Base-by-base conservation (phyloP, 2,113 vertebrate species). In the Mastomys natalensis region DNA sequence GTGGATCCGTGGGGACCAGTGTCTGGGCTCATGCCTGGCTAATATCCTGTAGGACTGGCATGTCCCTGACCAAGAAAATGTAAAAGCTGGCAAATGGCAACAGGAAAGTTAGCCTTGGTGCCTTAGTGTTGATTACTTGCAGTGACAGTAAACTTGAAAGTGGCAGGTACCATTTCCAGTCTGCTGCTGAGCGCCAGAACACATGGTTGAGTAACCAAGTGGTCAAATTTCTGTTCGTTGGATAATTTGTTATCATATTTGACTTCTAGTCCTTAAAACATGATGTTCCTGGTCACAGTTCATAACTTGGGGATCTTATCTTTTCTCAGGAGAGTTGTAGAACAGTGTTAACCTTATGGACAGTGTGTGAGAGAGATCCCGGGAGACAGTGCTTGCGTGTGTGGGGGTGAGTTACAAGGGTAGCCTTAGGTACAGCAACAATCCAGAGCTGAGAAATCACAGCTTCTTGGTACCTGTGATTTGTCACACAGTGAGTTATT, bases 401-500 rank as follows among this genome's bases (percentile, higher is more conserved):
- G 24, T 48, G 40, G 11, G 24, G 3, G 4, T 45, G 34, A 16
- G 34, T 74, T 89, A 29, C 21, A 45, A 60, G 64, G 58, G 22
- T 6, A 31, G 37, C 48, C 72, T 40, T 53, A 64, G 17, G 3
- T 43, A 29, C 29, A 91, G 55, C 10, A 80, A 1, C 85, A 77
- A 66, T 34, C 34, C 84, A 93, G 40, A 70, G 62, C n/a, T 26
- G 7, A 62, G 81, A 77, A 77, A 24, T 24, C 26, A 12, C 7
- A 60, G 43, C 48, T 82, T 73, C 34, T 88, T 85, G 88, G 70
- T 74, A 88, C 34, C 51, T 62, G 17, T 31, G 55, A 68, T n/a
- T 66, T 86, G 87, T 48, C 93, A 85, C 55, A 40, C 86, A 90
- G 48, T 48, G 55, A 70, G 51, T 64, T 95, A 45, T 88, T 64